Base-by-base conservation (phyloP, 2,113 vertebrate species). In the Labrus mixtus region DNA sequence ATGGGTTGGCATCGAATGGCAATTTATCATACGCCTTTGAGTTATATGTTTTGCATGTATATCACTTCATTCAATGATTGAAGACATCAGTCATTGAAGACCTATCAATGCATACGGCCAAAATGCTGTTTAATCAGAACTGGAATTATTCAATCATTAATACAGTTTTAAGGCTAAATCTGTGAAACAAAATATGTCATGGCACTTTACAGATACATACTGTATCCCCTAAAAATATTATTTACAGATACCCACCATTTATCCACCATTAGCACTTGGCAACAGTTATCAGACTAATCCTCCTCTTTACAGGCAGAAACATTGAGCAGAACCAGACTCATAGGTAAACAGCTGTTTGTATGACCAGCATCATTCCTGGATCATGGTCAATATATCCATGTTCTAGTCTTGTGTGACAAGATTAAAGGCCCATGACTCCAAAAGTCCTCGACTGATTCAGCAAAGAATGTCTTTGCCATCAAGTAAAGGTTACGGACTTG, bases 401-500 rank as follows among this genome's bases (percentile, higher is more conserved):
- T 45, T 45, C 43, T 43, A 10, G 9, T 13, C 41, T 43, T 43
- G 20, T 64, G 53, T 37, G 57, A n/a, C 23, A 48, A 7, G 7
- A 58, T 61, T 6, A 67, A 75, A 62, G 56, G n/a, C 39, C 15
- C 4, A 12, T 19, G 8, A 22, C 54, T 51, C 22, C 22, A 61
- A n/a, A 63, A 63, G 54, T 56, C 48, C 46, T 64, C 41, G 39
- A 64, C 50, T 76, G 22, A 63, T 68, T 73, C 61, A 20, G 59
- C 16, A 56, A 22, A 50, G 6, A 66, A 8, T 10, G 54, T 29
- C 17, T 41, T 29, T 60, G 53, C 57, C 37, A 43, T 51, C 56
- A 29, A 29, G 48, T 61, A 60, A 41, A 55, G 62, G 66, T 84
- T 50, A 57, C 83, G 59, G 86, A 93, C 90, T 92, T 93, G 91